Base-by-base conservation (phyloP, 2,888 invertebrate species). In the Phymatocera aterrima region DNA sequence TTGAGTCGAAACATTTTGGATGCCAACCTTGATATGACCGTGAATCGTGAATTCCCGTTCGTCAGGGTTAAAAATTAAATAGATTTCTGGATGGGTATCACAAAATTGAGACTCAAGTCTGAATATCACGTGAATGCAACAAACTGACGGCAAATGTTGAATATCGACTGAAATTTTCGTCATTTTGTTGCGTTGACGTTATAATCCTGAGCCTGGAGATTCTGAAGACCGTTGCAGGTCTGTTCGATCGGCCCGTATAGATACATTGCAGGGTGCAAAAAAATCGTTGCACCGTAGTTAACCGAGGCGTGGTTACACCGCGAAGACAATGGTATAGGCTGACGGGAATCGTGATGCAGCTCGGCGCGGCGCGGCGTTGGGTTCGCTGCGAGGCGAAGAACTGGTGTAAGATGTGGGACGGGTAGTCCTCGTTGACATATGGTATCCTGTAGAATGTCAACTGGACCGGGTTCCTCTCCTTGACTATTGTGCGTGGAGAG, bases 371-470 rank as follows among this genome's bases (percentile, higher is more conserved):
- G n/a, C n/a, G n/a, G n/a, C n/a, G n/a, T n/a, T n/a, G n/a, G n/a
- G n/a, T n/a, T n/a, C 60, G 34, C 34, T 34, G 70, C 79, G 79
- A 80, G 79, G 80, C n/a, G n/a, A 80, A 80, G 80, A 80, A 80
- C 78, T 80, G 68, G 80, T 79, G 80, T 79, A 81, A 81, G 80
- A 79, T 79, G 78, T 60, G 64, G 78, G 79, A 54, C 51, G 72
- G 72, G 72, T 24, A 60, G 57, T 75, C 46, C 75, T 75, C 75
- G 70, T 60, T 78, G 78, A 78, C 78, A 68, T 78, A 60, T 78
- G 78, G 79, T 82, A 80, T 80, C 82, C 82, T 82, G 82, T 84
- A 83, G 86, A 86, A 86, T 85, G 86, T 84, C 84, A 83, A 81
- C 84, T 82, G 77, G 37, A 57, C 75, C 12, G 43, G 24, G 57